Conservation (phyloP, 2,113 vertebrate species). For the Eira barbara region DNA sequence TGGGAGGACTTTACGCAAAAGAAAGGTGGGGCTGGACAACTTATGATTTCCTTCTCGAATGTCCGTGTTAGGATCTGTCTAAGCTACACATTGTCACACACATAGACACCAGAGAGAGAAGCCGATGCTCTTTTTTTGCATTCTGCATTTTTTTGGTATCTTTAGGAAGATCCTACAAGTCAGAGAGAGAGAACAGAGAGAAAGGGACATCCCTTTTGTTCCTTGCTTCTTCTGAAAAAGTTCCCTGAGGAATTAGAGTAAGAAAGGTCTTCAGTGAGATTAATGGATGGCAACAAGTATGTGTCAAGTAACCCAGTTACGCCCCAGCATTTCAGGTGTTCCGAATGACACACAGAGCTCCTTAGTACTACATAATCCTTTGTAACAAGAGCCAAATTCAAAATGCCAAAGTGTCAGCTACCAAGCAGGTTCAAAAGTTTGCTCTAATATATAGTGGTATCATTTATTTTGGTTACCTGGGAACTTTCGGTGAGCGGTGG, state of each 20-base stretch:
- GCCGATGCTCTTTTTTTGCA: not conserved
- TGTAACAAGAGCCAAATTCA: slow-evolving; percentile 56
- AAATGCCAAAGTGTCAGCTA: slow-evolving; percentile 63
- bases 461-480: slow-evolving; percentile 65
- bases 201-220: not conserved
- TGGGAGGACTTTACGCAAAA: not conserved
- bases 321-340: not conserved
- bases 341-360: slow-evolving; percentile 23
- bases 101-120: not conserved
- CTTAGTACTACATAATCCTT: slow-evolving; percentile 16
- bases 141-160: not conserved
- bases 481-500: slow-evolving; percentile 37
- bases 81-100: not conserved
- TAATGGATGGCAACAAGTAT: slow-evolving; percentile 25
- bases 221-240: not conserved
- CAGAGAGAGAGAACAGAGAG: not conserved
- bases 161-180: not conserved
- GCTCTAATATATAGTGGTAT: slow-evolving; percentile 20
- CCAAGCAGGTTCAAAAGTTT: slow-evolving; percentile 63
- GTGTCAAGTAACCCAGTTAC: slow-evolving; percentile 33
- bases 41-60: not conserved
- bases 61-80: not conserved
- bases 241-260: not conserved
- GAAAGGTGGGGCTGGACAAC: not conserved
- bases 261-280: slow-evolving; percentile 42